phyloP scores from a whole-genome alignment of 2,113 vertebrate genomes.

The Oncorhynchus nerka region DNA sequence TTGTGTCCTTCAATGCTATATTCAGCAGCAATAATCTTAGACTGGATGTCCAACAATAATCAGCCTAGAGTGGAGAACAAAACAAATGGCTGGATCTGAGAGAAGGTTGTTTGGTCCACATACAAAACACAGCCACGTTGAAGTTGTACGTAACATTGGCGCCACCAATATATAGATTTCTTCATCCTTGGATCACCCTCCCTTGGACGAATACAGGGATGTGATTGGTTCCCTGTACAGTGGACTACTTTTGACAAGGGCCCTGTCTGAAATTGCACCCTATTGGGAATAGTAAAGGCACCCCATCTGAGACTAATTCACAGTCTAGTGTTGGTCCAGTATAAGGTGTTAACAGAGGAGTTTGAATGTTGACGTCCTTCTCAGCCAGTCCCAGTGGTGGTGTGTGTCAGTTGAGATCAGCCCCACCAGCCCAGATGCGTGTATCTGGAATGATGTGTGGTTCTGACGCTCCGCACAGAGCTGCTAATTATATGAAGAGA shows the following conservation, averaged over 20 bases:
- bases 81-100: not conserved
- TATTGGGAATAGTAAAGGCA: too few species aligned
- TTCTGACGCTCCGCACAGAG: slow-evolving; percentile 24
- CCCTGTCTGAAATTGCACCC: not conserved
- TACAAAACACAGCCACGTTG: not conserved
- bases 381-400: not conserved
- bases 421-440: slow-evolving; percentile 7
- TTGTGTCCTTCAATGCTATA: not conserved
- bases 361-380: not conserved
- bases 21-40: not conserved
- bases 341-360: not conserved
- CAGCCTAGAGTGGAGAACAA: not conserved
- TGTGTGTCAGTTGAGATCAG: slow-evolving; percentile 47
- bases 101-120: slow-evolving; percentile 5
- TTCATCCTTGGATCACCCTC: slow-evolving; percentile 49
- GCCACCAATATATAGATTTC: slow-evolving; percentile 40
- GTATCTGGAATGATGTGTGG: slow-evolving; percentile 35
- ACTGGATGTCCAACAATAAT: not conserved
- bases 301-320: too few species aligned
- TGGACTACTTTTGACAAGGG: not conserved
- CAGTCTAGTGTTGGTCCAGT: too few species aligned
- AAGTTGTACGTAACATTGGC: not conserved
- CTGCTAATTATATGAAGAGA: slow-evolving; percentile 67
- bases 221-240: slow-evolving; percentile 56
- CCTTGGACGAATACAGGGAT: slow-evolving; percentile 28